Conservation (phyloP, 2,113 vertebrate genomes). For the Sakesphorus luctuosus region DNA sequence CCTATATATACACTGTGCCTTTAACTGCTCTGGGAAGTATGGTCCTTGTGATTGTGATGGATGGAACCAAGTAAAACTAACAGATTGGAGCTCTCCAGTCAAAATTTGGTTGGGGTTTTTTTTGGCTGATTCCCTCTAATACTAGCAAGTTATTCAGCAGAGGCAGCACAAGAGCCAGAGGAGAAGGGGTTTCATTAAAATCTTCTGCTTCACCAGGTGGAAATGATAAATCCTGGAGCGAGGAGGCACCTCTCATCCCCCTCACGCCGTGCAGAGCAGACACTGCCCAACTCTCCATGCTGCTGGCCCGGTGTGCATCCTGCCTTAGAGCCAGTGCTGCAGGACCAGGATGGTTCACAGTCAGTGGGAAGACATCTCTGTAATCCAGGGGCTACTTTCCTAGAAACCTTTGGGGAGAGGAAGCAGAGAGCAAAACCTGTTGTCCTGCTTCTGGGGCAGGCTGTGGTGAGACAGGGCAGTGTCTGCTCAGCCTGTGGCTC, state of each 20-base stretch:
- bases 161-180: neutral
- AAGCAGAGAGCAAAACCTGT: neutral
- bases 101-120: neutral
- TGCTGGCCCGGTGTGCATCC: rapidly evolving
- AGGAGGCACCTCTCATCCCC: neutral
- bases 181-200: neutral
- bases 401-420: neutral
- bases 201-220: neutral
- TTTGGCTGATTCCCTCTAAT: neutral
- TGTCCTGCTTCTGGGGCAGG: neutral
- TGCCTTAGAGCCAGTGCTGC: neutral
- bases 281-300: rapidly evolving
- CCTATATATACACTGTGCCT: neutral
- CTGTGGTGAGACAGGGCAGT: neutral
- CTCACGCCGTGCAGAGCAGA: rapidly evolving
- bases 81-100: neutral
- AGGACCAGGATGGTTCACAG: rapidly evolving
- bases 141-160: neutral
- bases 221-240: neutral
- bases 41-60: neutral
- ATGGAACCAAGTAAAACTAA: neutral
- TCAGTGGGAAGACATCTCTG: neutral
- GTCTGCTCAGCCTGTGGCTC: neutral
- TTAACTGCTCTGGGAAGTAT: neutral
- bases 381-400: neutral